phyloP scores from a whole-genome alignment of 2,888 invertebrate species.

The Eilema depressum region DNA sequence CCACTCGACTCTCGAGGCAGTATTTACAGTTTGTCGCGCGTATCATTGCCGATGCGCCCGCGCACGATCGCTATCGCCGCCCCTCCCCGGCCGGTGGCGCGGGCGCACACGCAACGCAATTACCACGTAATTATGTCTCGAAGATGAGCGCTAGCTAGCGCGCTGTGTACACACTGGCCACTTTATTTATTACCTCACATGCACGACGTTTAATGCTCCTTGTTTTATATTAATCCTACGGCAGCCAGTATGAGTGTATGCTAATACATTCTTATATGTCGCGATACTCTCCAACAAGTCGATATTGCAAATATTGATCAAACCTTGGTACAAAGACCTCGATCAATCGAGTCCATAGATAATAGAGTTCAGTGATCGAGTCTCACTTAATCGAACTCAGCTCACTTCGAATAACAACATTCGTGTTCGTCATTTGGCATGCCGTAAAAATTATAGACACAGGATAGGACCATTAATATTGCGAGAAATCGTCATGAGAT shows the following conservation, averaged over 20 bases:
- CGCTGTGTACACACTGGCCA: constrained; percentile 18
- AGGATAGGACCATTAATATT: background rate
- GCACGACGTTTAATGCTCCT: background rate
- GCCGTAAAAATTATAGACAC: too few relatives aligned
- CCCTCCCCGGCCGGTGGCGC: background rate
- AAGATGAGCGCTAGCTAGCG: constrained; percentile 14
- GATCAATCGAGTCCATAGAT: too few relatives aligned
- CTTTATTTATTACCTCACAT: constrained; percentile 11
- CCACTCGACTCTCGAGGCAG: constrained; percentile 1
- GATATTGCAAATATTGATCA: background rate
- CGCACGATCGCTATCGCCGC: constrained; percentile 34
- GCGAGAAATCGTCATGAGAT: background rate
- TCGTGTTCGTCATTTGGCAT: too few relatives aligned
- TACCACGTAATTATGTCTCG: constrained; percentile 37
- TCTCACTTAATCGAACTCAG: too few relatives aligned
- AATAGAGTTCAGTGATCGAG: too few relatives aligned
- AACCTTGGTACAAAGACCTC: background rate
- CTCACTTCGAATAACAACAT: too few relatives aligned
- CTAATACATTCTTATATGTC: background rate
- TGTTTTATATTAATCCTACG: background rate
- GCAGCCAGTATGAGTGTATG: background rate
- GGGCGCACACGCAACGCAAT: constrained; percentile 32
- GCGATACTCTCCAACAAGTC: background rate
- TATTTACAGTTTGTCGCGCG: constrained; percentile 16
- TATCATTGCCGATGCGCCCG: constrained; percentile 18